These are phyloP conservation scores for Synanthedon myopaeformis DNA, from an alignment of 2,888 invertebrate genomes.

Conservation along the genomic window DNA sequence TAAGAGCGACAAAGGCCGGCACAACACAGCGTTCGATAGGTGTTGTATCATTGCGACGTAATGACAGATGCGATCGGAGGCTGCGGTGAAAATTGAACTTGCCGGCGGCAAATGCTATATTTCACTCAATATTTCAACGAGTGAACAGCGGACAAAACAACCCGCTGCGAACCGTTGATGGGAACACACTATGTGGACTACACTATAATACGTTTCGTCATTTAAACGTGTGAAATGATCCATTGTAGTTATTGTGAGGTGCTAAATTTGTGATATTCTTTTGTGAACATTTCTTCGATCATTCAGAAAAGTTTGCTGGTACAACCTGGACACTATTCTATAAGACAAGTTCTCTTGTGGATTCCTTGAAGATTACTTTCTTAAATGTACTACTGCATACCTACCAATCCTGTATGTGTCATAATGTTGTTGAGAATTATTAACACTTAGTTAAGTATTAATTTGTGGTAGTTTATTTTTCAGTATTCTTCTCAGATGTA, in stretches of 20 bases:
- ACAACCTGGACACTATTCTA: too few relatives aligned
- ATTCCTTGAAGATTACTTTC: too few relatives aligned
- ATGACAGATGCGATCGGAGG: slow-evolving; percentile 43
- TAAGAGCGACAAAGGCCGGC: slow-evolving; percentile 30
- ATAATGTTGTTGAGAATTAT: too few relatives aligned
- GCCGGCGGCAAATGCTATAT: slow-evolving; percentile 26
- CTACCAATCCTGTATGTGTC: too few relatives aligned
- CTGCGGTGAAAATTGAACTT: slow-evolving; percentile 36
- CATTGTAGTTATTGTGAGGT: background rate
- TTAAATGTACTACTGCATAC: too few relatives aligned
- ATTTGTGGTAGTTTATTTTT: too few relatives aligned
- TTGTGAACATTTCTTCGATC: too few relatives aligned
- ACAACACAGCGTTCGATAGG: slow-evolving; percentile 6
- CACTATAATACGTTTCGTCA: background rate
- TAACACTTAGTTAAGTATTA: too few relatives aligned
- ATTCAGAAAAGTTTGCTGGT: too few relatives aligned
- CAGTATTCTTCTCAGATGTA: too few relatives aligned
- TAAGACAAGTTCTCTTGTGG: too few relatives aligned
- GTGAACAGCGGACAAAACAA: slow-evolving; percentile 34
- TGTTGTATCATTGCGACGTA: slow-evolving; percentile 16
- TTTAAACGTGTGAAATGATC: background rate
- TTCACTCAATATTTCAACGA: slow-evolving; percentile 47
- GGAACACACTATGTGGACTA: background rate
- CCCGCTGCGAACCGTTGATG: slow-evolving; percentile 51
- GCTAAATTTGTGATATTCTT: background rate